Evolutionary conservation across 2,797 vertebrate species (phyloP), one percentile per base, ranked within the genome.

Genomic region (Schizopygopsis pylzovi): DNA sequence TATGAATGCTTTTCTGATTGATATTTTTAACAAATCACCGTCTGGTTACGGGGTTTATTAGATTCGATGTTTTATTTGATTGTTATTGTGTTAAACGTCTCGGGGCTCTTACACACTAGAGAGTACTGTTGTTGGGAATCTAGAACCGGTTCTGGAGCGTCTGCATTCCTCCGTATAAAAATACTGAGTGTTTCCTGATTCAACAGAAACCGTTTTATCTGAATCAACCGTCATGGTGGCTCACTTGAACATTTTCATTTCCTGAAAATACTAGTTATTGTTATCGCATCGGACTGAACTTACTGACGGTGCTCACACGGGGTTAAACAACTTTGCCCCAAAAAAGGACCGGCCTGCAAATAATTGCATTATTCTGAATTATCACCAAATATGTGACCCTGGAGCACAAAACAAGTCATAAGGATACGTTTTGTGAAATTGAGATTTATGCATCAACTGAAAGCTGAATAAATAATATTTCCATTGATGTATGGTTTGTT

Each of bases 41-140:
- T 80, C 61, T 67, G 79, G 79, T 67, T 67, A 80, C 61, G 47
- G 79, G 79, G 79, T 70, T 39, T 81, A 22, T 68, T 61, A 4
- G 13, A n/a, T 25, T 16, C 2, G 45, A 52, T 49, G 2, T 47
- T 65, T 63, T 45, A 61, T 12, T 10, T 72, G n/a, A 43, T 37
- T 72, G 22, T 63, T n/a, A 3, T 76, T 37, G 9, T 63, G 28
- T 45, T 49, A 16, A 78, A 59, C 75, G 16, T 11, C 4, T n/a
- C 13, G 18, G 39, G 39, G 56, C 77, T 79, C 77, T 6, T 28
- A 45, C 22, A 79, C 77, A 63, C 76, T 79, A 0, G 54, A 56
- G 11, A 9, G 1, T n/a, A 25, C n/a, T 16, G 47, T 22, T 37
- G 28, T 56, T 2, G 16, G 73, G 25, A 49, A 49, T 49, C 71